These are phyloP conservation scores for Antheraea assamensis DNA, from an alignment of 2,888 invertebrate genomes.

Conservation along the genomic window DNA sequence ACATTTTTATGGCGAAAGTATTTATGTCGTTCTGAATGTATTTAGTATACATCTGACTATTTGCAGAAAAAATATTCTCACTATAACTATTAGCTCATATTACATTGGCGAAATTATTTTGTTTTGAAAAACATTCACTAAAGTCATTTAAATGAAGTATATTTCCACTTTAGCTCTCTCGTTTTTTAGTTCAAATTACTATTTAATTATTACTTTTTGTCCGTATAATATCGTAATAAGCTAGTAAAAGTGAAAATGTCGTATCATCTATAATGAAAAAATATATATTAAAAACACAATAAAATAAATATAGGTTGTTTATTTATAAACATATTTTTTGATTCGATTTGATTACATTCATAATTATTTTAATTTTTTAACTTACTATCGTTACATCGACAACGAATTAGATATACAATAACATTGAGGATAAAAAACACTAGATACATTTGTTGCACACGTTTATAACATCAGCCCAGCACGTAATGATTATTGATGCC, in stretches of 20 bases:
- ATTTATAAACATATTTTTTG: too few relatives aligned
- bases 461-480: too few relatives aligned
- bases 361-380: neutral
- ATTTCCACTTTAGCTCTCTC: neutral
- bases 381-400: too few relatives aligned
- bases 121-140: neutral
- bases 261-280: too few relatives aligned
- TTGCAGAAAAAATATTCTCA: neutral
- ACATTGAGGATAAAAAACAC: too few relatives aligned
- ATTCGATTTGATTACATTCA: too few relatives aligned
- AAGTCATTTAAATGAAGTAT: neutral
- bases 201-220: neutral
- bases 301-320: too few relatives aligned
- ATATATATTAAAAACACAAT: too few relatives aligned
- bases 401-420: too few relatives aligned
- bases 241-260: neutral
- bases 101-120: neutral
- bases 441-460: too few relatives aligned
- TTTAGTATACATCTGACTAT: neutral
- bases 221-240: neutral
- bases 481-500: too few relatives aligned
- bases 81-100: neutral
- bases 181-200: neutral
- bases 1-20: slow-evolving; percentile 14
- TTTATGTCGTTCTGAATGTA: neutral